Percentiles rank a stretch among this genome's conserved stretches.
Conservation (phyloP, 2,888 invertebrate genomes). For the Himalopsyche japonica region DNA sequence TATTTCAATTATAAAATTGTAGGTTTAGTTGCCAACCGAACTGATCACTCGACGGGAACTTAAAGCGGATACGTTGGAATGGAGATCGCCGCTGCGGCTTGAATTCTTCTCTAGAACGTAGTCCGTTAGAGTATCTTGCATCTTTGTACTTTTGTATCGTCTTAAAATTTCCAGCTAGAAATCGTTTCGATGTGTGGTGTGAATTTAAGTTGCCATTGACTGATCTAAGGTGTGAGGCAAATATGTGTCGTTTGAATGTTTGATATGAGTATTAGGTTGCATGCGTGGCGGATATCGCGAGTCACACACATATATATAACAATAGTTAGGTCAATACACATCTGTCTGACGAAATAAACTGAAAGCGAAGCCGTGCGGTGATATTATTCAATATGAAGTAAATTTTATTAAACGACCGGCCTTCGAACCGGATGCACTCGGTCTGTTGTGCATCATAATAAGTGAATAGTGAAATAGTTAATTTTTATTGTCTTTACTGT, state of each 20-base stretch:
- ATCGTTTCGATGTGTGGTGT: conserved; percentile 25
- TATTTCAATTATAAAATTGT: conserved; percentile 24
- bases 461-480: conserved; percentile 6
- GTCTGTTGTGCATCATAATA: neutral
- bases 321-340: conserved; percentile 23
- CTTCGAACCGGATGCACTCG: neutral
- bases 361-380: neutral
- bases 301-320: conserved; percentile 10
- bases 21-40: conserved; percentile 21
- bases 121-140: conserved; percentile 12
- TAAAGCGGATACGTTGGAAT: conserved; percentile 10
- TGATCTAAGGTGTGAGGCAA: conserved; percentile 35
- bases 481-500: conserved; percentile 10
- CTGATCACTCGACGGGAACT: conserved; percentile 31
- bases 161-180: conserved; percentile 21
- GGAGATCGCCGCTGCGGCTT: neutral
- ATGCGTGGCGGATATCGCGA: conserved; percentile 17
- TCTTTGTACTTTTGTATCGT: conserved; percentile 36
- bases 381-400: neutral
- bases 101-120: conserved; percentile 9
- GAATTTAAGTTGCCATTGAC: conserved; percentile 38
- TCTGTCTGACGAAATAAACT: neutral
- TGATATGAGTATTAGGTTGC: conserved; percentile 28
- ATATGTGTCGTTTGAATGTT: conserved; percentile 34
- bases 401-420: neutral